Base-by-base conservation (phyloP, 2,797 vertebrate species). In the Manis crassicaudata region DNA sequence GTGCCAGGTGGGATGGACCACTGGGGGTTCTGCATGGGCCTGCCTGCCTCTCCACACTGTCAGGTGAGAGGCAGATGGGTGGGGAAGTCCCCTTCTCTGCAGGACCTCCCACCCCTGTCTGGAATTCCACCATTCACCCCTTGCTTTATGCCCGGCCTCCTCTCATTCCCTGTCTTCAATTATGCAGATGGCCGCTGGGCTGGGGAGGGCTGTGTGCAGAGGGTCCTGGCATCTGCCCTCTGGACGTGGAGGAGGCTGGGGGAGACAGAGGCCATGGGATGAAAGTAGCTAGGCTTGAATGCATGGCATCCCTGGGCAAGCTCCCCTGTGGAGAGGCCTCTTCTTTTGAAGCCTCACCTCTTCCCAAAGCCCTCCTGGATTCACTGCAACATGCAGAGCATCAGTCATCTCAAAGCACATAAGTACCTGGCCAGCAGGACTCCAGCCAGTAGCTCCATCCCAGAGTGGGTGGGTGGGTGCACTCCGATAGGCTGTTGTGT, bases 21-120 rank as follows among this genome's bases (percentile, higher is more conserved):
- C 40, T 46, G n/a, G 40, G 46, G n/a, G 52, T 35, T 96, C 76
- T 90, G 81, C 65, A 76, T 0, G 0, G 50, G 77, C 92, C 84
- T 72, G 65, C 77, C 86, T 29, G n/a, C 52, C 16, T 85, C 75
- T 91, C 75, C 4, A 29, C 75, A 8, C 43, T 68, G 37, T 83
- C 13, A 40, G 79, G 86, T 0, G 1, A 46, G 67, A 70, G 83
- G 43, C 67, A 60, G 68, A 77, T 65, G 50, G 50, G 32, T 1
- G n/a, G 87, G 58, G 81, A 96, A 83, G 80, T 85, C 72, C 81
- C 93, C n/a, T 76, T 85, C 32, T 94, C 58, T n/a, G 6, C 65
- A 65, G 79, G 62, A 63, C 91, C 80, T 86, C 50, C 63, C 54
- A 54, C 80, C 75, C 73, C 29, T 54, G 60, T 89, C 83, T 65